Evolutionary conservation across 2,888 invertebrate genomes (phyloP), one percentile per base, ranked within the genome.

Genomic region (Busseola fusca): DNA sequence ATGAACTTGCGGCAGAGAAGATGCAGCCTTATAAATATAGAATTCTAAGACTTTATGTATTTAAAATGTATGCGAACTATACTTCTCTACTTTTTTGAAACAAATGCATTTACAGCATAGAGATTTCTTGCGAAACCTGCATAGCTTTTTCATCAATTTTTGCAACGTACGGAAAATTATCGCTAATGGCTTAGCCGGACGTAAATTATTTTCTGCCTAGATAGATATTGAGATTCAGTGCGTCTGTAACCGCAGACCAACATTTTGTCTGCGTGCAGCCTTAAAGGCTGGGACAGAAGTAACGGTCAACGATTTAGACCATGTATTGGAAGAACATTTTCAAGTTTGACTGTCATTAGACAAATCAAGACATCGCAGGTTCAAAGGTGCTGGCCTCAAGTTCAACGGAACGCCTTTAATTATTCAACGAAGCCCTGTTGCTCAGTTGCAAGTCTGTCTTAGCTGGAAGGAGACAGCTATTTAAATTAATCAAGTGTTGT

Each of bases 151-250:
- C 70, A 70, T 62, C 56, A 62, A 62, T 30, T n/a, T n/a, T n/a
- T 70, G 71, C 76, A 62, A 52, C 45, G 42, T 70, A 64, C 56
- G 37, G 56, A 57, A 76, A 76, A 76, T 70, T 56, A 76, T 70
- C 50, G n/a, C 14, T 65, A 76, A 76, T 63, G 14, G 34, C 60
- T 42, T 27, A 37, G 62, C 62, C 57, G 40, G 64, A 65, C 64
- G 71, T 62, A 71, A 76, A 65, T 76, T 65, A 76, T 76, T 76
- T 77, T 76, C 65, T 77, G 72, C 64, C 73, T 73, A 65, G 52
- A 37, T 73, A 77, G 68, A 56, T 64, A 76, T 67, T 72, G 59
- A 72, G 67, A 72, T 68, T 66, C 54, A 48, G 73, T 18, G 45
- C 62, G 21, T 40, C 30, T 52, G 59, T 52, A 77, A 77, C 78